phyloP scores from a whole-genome alignment of 2,797 vertebrate genomes.

The Okamejei kenojei region DNA sequence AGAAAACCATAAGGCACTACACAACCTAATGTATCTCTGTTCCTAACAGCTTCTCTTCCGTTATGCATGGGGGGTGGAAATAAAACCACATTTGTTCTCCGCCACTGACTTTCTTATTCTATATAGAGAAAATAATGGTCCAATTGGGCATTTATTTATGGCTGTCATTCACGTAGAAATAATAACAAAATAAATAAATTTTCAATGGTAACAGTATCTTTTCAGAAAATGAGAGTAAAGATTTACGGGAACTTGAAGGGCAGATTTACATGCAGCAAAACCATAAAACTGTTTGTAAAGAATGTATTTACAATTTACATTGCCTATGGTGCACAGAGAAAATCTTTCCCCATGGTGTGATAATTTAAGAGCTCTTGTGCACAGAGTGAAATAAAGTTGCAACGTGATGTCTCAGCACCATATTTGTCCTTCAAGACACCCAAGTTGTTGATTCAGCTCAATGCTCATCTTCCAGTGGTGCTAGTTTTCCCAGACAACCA shows the following conservation, averaged over 20 bases:
- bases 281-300: conserved; percentile 27
- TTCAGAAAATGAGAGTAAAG: neutral
- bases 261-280: conserved; percentile 21
- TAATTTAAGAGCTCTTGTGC: conserved; percentile 32
- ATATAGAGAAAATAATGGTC: conserved; percentile 6
- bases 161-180: conserved; percentile 15
- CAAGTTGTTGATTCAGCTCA: conserved; percentile 5
- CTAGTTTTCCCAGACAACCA: neutral
- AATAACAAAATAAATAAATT: conserved; percentile 11
- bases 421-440: neutral
- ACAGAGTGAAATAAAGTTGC: neutral
- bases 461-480: neutral
- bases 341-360: conserved; percentile 25
- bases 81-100: neutral
- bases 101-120: neutral
- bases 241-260: conserved; percentile 10
- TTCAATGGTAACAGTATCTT: neutral
- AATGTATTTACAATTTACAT: conserved; percentile 24
- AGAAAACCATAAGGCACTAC: too few relatives aligned
- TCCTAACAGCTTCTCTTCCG: neutral
- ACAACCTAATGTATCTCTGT: too few relatives aligned
- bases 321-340: neutral
- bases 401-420: neutral
- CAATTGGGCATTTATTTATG: conserved; percentile 19
- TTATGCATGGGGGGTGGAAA: neutral